Evolutionary conservation across 1,140 invertebrate species (phyloP).

Genomic region (Thrips palmi): DNA sequence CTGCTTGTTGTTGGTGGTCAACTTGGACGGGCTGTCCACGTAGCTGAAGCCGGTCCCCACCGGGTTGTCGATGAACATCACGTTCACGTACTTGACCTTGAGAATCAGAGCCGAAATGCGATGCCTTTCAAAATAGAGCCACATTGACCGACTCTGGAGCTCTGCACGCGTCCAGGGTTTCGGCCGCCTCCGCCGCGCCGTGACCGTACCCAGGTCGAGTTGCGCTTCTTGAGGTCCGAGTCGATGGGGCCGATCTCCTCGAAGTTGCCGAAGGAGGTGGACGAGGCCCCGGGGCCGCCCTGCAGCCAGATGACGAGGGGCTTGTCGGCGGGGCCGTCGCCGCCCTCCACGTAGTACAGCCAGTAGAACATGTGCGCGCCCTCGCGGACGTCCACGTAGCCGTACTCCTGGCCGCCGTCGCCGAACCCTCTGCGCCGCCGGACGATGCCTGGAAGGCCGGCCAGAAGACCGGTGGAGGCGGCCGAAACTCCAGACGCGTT

Average conservation of each 20-base stretch:
- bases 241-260: conserved; percentile 54
- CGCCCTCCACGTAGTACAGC: conserved; percentile 48
- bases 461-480: too few relatives aligned
- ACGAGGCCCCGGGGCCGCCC: conserved; percentile 54
- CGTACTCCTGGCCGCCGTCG: conserved; percentile 45
- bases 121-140: too few relatives aligned
- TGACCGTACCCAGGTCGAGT: conserved; percentile 54
- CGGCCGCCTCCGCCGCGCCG: too few relatives aligned
- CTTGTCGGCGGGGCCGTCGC: conserved; percentile 31
- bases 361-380: conserved; percentile 69
- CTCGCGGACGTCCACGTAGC: conserved; percentile 41
- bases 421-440: too few relatives aligned
- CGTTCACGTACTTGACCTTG: conserved; percentile 47
- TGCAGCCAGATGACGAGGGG: conserved; percentile 64
- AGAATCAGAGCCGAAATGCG: conserved; percentile 12
- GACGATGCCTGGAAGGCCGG: too few relatives aligned
- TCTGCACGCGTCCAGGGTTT: too few relatives aligned
- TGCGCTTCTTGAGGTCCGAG: conserved; percentile 38
- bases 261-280: conserved; percentile 61
- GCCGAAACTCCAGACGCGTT: too few relatives aligned
- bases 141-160: too few relatives aligned
- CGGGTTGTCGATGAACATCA: conserved; percentile 48
- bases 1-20: conserved; percentile 44
- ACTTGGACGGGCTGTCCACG: conserved; percentile 28
- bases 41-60: conserved; percentile 50